These are phyloP conservation scores for Imbricaverruca yamaguchii DNA, from an alignment of 2,888 invertebrate species.

Conservation along the genomic window DNA sequence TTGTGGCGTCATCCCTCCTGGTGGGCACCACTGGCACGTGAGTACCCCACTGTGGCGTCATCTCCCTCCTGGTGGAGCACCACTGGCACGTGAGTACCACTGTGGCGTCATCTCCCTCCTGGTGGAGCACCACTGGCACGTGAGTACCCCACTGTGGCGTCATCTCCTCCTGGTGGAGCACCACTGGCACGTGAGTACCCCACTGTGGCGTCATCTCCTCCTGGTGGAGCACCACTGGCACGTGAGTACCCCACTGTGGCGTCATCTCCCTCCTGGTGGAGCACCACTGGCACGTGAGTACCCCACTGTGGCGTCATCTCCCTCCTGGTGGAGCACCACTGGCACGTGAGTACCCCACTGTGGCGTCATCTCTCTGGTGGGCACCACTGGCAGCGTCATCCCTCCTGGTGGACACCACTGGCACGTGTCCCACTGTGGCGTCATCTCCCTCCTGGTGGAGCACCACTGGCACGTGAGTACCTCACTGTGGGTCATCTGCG, in stretches of 20 bases:
- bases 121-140: conserved; percentile 94
- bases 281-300: too few species aligned
- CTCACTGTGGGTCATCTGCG: conserved; percentile 34
- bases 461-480: conserved; percentile 82
- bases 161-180: neutral
- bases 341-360: conserved; percentile 61
- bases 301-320: too few species aligned
- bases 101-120: conserved; percentile 85
- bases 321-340: conserved; percentile 86
- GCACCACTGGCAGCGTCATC: conserved; percentile 68
- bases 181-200: too few species aligned
- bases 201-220: conserved; percentile 83
- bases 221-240: conserved; percentile 96
- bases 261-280: neutral
- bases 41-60: conserved; percentile 34
- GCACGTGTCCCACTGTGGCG: too few species aligned
- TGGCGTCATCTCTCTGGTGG: neutral
- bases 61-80: neutral
- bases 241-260: conserved; percentile 46
- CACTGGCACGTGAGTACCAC: too few species aligned
- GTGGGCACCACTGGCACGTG: conserved; percentile 77
- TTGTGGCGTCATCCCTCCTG: neutral
- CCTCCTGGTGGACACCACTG: neutral
- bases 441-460: conserved; percentile 89
- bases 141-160: conserved; percentile 40